Percentiles rank a stretch among this genome's conserved stretches.
Conservation (phyloP, 2,113 vertebrate species). For the Plecotus auritus region DNA sequence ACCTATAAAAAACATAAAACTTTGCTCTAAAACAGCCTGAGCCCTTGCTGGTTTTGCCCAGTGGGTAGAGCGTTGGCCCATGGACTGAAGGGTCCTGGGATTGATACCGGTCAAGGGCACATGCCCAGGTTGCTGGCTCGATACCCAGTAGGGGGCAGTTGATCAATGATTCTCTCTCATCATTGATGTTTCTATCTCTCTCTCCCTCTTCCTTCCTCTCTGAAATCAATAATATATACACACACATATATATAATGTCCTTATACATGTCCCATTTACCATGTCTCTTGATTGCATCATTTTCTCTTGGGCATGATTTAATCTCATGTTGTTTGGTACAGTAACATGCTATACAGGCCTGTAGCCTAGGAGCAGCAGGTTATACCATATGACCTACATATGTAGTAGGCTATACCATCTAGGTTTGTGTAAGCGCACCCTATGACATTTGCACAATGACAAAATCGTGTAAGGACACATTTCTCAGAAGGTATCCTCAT, state of each 20-base stretch:
- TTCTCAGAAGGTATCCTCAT: neutral
- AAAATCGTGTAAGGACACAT: neutral
- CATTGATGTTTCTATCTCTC: no score
- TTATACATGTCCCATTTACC: neutral
- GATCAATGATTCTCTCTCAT: no score
- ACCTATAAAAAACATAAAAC: neutral
- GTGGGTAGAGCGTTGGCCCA: no score
- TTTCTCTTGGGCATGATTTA: neutral
- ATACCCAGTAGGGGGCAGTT: no score
- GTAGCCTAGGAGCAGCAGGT: neutral
- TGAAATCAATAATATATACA: no score
- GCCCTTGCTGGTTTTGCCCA: no score
- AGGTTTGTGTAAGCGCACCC: neutral
- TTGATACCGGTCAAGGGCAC: no score
- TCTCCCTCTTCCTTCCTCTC: no score
- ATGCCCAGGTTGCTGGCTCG: no score
- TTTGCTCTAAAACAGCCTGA: neutral
- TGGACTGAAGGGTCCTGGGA: no score
- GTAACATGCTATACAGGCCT: neutral
- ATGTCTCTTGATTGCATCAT: neutral
- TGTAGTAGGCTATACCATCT: no score
- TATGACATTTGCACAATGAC: neutral
- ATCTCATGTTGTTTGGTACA: neutral
- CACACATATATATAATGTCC: no score
- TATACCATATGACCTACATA: neutral